Evolutionary conservation across 2,888 invertebrate species (phyloP), one percentile per base, ranked within the genome.

Genomic region (Polia nebulosa): DNA sequence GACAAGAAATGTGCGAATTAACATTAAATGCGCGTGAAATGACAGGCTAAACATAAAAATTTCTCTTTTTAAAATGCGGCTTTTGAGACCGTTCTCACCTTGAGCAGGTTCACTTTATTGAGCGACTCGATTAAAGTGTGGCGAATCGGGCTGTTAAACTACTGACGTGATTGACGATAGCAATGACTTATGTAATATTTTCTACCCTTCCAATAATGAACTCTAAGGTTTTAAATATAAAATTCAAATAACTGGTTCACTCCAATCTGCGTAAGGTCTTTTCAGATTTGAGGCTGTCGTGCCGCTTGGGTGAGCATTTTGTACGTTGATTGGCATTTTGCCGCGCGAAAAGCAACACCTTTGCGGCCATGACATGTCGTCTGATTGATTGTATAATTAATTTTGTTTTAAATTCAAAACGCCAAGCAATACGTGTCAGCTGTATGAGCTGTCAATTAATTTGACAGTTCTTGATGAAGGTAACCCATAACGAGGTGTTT

Each of bases 361-460:
- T 90, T 87, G 87, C 90, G 93, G 90, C 93, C 93, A 82, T 93
- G 94, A 93, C 94, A 92, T 90, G 91, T 91, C 91, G 85, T 89
- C 89, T 92, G 94, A 94, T 94, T 94, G 94, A 95, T 94, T 94
- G 94, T 93, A 94, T 94, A 94, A 94, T 95, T 95, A 95, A 95
- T 95, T 95, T 92, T 90, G 89, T 93, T 93, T 93, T 90, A 91
- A 92, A 92, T 92, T 93, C 89, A 92, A 92, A 91, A 89, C 89
- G 88, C 87, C 89, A 89, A 83, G 90, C 90, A 90, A 88, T 89
- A 87, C 88, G 87, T 90, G 91, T 91, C 91, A 88, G 90, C 84
- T 89, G 90, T 91, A 89, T 88, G 90, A 90, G 90, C 93, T 94
- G 95, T 94, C 95, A 94, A 94, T 95, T 94, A 94, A 94, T 92